These are phyloP conservation scores for Leptopilina clavipes DNA, from an alignment of 1,140 invertebrate species.

Conservation along the genomic window DNA sequence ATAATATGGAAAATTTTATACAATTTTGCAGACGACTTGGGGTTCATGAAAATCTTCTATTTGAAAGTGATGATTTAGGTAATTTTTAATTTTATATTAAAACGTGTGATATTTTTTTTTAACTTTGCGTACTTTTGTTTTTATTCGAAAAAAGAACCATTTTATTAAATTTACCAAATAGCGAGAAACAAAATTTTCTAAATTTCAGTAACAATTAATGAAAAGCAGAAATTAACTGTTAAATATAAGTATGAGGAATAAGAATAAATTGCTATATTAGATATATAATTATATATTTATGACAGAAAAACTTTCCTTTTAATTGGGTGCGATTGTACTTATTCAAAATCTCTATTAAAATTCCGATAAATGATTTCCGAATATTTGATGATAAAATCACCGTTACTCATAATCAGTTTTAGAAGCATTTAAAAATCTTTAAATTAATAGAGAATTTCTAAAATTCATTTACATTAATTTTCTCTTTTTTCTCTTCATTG, in stretches of 20 bases:
- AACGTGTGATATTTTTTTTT: background rate
- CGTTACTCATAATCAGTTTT: background rate
- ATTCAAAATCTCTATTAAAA: background rate
- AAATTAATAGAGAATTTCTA: background rate
- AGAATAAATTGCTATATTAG: too few relatives aligned
- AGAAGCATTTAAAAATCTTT: background rate
- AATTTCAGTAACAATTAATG: too few relatives aligned
- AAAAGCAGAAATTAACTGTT: too few relatives aligned
- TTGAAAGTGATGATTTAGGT: conserved; percentile 95
- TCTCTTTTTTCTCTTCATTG: background rate
- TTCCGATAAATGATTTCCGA: background rate
- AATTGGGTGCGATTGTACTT: background rate
- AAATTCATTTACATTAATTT: background rate
- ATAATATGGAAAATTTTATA: conserved; percentile 96
- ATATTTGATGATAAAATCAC: background rate
- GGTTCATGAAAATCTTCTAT: conserved; percentile 91
- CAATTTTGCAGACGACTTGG: conserved; percentile 90
- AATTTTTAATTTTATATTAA: conserved; percentile 34
- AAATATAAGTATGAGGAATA: too few relatives aligned
- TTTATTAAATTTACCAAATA: too few relatives aligned
- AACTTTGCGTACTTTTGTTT: background rate
- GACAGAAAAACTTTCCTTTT: background rate
- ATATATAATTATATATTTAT: too few relatives aligned
- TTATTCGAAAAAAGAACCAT: too few relatives aligned
- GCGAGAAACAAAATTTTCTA: too few relatives aligned